Evolutionary conservation across 2,888 invertebrate species (phyloP).

Genomic region (Lasioglossum lativentre): DNA sequence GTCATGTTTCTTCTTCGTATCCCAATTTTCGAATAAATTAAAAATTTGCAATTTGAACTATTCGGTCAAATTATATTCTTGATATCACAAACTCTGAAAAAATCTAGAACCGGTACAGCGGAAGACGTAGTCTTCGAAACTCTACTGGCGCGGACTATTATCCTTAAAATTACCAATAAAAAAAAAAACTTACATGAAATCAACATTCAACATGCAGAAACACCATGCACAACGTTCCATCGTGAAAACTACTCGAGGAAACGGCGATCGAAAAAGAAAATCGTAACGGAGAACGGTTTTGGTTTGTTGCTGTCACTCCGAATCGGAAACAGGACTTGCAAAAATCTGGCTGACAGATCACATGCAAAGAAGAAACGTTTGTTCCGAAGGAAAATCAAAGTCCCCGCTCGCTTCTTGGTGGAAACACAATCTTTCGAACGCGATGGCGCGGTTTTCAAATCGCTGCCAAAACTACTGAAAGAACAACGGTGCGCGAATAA

Average conservation of each 20-base stretch:
- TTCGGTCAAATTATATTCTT: not conserved
- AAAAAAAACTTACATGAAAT: conserved; percentile 17
- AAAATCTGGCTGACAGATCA: not conserved
- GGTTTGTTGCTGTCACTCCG: not conserved
- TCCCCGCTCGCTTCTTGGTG: not conserved
- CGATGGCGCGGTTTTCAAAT: not conserved
- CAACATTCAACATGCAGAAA: conserved; percentile 15
- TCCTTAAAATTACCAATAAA: not conserved
- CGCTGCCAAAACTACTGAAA: not conserved
- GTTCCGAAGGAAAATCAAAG: not conserved
- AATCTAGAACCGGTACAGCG: not conserved
- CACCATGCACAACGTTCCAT: not conserved
- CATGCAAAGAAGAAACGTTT: not conserved
- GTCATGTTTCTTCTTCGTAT: not conserved
- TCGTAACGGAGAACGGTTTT: not conserved
- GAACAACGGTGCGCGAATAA: not conserved
- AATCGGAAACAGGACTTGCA: conserved; percentile 3
- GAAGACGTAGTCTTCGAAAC: not conserved
- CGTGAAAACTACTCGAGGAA: not conserved
- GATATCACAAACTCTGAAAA: not conserved
- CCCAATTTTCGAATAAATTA: not conserved
- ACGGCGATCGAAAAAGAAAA: not conserved
- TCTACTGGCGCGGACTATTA: not conserved
- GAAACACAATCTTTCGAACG: not conserved
- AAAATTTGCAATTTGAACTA: not conserved